Percentiles rank a stretch among this genome's conserved stretches.
These are phyloP conservation scores for Sarcophaga peregrina DNA, from an alignment of 1,140 invertebrate species.

Conservation along the genomic window DNA sequence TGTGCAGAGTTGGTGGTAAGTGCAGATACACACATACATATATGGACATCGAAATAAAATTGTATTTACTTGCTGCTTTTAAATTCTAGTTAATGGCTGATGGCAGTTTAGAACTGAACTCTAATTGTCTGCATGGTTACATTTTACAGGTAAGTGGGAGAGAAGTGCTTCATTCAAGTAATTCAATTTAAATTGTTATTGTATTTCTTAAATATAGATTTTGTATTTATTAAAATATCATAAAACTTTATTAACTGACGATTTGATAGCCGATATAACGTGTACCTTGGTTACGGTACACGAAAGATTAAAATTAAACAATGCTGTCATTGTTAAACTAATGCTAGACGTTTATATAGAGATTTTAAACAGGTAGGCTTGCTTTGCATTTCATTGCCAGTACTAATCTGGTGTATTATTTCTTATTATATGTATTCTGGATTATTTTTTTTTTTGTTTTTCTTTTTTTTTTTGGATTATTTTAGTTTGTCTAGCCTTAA, in stretches of 20 bases:
- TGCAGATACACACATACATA: too few relatives aligned
- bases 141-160: conserved; percentile 61
- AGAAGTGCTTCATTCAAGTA: not conserved
- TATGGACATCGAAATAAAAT: conserved; percentile 20
- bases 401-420: not conserved
- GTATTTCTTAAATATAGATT: conserved; percentile 41
- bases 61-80: conserved; percentile 15
- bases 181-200: not conserved
- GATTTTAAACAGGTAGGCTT: conserved; percentile 39
- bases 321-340: conserved; percentile 44
- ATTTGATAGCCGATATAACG: conserved; percentile 41
- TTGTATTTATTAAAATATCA: conserved; percentile 42
- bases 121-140: conserved; percentile 67
- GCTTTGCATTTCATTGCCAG: not conserved
- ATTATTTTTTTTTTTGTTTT: too few relatives aligned
- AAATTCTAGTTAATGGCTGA: conserved; percentile 34
- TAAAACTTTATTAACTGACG: conserved; percentile 12
- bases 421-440: conserved; percentile 17
- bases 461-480: not conserved
- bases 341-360: conserved; percentile 47
- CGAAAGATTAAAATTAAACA: conserved; percentile 39
- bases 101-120: conserved; percentile 46
- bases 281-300: conserved; percentile 41
- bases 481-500: conserved; percentile 40
- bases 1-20: conserved; percentile 45